These are phyloP conservation scores for Eupeodes luniger DNA, from an alignment of 2,888 invertebrate genomes.

Conservation along the genomic window DNA sequence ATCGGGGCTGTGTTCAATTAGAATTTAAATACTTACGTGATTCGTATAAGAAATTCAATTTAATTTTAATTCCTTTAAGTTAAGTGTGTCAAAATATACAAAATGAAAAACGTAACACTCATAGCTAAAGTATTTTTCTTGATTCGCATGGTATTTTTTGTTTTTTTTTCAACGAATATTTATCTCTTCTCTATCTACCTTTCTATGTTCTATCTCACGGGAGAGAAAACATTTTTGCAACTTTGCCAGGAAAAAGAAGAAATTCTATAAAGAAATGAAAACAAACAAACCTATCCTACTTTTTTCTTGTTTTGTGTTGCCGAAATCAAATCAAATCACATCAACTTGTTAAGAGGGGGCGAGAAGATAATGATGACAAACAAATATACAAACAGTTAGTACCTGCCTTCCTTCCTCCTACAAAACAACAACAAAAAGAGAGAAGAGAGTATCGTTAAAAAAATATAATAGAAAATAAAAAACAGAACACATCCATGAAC, in stretches of 20 bases:
- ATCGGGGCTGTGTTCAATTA: too few relatives aligned
- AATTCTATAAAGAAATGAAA: neutral
- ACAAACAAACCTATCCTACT: neutral
- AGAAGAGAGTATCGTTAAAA: constrained; percentile 13
- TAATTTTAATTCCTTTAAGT: constrained; percentile 49
- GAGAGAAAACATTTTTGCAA: constrained; percentile 59
- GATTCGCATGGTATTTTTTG: constrained; percentile 22
- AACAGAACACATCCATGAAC: constrained; percentile 39
- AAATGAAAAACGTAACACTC: constrained; percentile 13
- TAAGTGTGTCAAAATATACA: constrained; percentile 51
- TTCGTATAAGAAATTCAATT: constrained; percentile 31
- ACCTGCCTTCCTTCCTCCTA: too few relatives aligned
- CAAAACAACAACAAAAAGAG: constrained; percentile 7
- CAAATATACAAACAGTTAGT: constrained; percentile 36
- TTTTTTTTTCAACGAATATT: constrained; percentile 5
- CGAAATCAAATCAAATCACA: constrained; percentile 66
- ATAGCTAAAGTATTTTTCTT: constrained; percentile 11
- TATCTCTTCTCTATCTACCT: too few relatives aligned
- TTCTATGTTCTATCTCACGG: neutral
- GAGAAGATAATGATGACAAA: constrained; percentile 28
- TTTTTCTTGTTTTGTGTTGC: neutral
- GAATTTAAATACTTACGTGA: neutral
- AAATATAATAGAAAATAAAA: constrained; percentile 21
- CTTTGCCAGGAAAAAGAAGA: constrained; percentile 44
- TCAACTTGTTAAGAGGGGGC: constrained; percentile 52